Evolutionary conservation across 2,113 vertebrate genomes (phyloP).

Genomic region (Micromys minutus): DNA sequence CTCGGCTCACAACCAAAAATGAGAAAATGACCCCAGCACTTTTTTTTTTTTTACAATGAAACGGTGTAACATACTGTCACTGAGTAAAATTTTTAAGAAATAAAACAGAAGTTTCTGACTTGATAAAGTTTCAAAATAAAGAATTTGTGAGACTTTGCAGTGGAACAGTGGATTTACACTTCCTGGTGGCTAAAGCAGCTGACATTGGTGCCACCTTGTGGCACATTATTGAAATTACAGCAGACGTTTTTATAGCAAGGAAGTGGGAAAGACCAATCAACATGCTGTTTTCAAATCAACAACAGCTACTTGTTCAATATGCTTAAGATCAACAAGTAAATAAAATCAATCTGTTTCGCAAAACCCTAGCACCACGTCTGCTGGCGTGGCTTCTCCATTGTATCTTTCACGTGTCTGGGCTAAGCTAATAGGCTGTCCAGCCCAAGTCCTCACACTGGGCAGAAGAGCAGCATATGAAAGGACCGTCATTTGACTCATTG

Average conservation of each 20-base stretch:
- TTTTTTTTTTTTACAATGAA: not conserved
- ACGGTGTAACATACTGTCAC: not conserved
- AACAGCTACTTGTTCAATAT: not conserved
- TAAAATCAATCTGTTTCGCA: not conserved
- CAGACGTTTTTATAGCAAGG: not conserved
- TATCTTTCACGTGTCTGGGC: not conserved
- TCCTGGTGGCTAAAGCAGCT: not conserved
- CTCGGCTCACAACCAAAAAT: no score
- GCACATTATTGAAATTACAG: constrained; percentile 25
- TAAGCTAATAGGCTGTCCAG: not conserved
- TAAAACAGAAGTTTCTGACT: not conserved
- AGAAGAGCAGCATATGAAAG: not conserved
- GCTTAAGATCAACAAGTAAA: not conserved
- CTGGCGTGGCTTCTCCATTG: not conserved
- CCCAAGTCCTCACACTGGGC: not conserved
- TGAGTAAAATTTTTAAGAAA: constrained; percentile 3
- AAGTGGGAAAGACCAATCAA: not conserved
- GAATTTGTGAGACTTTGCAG: constrained; percentile 26
- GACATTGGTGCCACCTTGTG: constrained; percentile 66
- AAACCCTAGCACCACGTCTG: not conserved
- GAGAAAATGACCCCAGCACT: not conserved
- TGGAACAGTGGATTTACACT: not conserved
- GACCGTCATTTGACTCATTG: not conserved
- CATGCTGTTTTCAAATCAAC: not conserved
- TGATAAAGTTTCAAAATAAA: not conserved